Evolutionary conservation across 2,113 vertebrate species (phyloP).

Genomic region (Neolamprologus devosi): DNA sequence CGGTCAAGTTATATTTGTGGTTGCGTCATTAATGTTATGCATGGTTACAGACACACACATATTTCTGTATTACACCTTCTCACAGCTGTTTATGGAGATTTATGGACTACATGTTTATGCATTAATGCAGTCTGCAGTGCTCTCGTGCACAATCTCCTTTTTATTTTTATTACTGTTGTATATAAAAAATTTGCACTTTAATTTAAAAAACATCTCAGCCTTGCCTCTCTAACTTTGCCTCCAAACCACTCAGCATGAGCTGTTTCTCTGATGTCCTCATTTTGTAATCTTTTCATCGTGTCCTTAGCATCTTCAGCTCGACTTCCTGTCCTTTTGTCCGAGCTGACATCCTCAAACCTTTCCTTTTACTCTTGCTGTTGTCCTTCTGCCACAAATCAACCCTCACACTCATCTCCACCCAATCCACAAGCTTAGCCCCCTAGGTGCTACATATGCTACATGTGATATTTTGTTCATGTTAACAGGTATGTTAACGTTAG

Average conservation of each 20-base stretch:
- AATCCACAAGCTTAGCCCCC: background rate
- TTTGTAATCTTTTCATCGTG: background rate
- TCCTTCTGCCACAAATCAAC: background rate
- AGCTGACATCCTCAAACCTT: background rate
- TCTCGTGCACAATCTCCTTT: background rate
- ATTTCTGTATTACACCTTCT: background rate
- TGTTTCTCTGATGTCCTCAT: background rate
- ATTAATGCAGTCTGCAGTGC: background rate
- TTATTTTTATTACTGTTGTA: background rate
- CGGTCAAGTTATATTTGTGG: background rate
- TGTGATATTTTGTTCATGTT: background rate
- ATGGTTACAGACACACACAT: background rate
- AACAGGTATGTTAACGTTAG: background rate
- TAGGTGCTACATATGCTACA: background rate
- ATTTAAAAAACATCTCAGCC: background rate
- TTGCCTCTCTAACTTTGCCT: background rate
- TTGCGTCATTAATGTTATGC: background rate
- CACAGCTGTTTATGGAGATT: background rate
- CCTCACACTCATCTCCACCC: background rate
- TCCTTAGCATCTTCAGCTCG: background rate
- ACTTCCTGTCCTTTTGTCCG: background rate
- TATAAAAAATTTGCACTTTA: background rate
- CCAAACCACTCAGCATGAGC: background rate
- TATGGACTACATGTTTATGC: background rate
- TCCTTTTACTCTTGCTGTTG: background rate